Evolutionary conservation across 2,797 vertebrate genomes (phyloP), one percentile per base, ranked within the genome.

Genomic region (Australoheros facetus): DNA sequence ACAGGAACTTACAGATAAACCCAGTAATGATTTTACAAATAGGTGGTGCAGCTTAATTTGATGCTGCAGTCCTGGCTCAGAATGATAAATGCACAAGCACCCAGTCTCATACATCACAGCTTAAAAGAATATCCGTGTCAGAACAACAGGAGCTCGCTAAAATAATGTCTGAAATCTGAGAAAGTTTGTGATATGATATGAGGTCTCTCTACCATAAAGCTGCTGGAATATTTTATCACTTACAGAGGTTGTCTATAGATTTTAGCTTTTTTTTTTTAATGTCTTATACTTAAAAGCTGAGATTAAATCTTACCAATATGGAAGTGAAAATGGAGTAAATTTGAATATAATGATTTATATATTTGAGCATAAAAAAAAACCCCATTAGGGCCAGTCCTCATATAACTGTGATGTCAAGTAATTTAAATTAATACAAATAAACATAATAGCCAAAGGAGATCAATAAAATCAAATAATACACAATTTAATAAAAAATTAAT

Each of bases 201-300:
- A 75, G 16, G 39, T 45, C 19, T 82, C 34, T 66, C 6, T 53
- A 4, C 14, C 5, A n/a, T 58, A 59, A 60, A 71, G 51, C 48
- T 54, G 39, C 53, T 13, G 23, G n/a, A 54, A 66, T 57, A 53
- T 60, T 81, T 78, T 48, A 66, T n/a, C n/a, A 69, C 42, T 45
- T 28, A n/a, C 48, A 30, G 62, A 51, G 42, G 42, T 69, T 51
- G 26, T 69, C 42, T 51, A 13, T 42, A 51, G 23, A 51, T 51
- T 69, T 30, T 30, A n/a, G 62, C 28, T 7, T 10, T 13, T 51
- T 30, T 53, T 3, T 53, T 19, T 39, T 45, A 11, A 48, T 66
- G 42, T 11, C 9, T 3, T 28, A 48, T 66, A 48, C 0, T 64
- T 64, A 26, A 23, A 64, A 64, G 21, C 39, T 64, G 14, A 45